phyloP scores from a whole-genome alignment of 2,113 vertebrate genomes.

The Dascyllus trimaculatus region DNA sequence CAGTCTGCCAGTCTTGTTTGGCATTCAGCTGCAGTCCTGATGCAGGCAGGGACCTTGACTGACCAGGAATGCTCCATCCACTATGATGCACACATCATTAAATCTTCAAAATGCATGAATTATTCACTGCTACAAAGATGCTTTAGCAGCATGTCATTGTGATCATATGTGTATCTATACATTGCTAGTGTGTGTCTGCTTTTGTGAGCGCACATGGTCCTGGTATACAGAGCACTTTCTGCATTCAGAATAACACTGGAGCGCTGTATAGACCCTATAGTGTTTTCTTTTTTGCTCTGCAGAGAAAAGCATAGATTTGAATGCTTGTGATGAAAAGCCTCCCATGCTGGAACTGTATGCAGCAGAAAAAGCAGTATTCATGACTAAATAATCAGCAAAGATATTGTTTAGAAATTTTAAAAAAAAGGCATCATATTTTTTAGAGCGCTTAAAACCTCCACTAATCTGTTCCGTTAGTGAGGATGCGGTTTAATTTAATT shows the following conservation, averaged over 20 bases:
- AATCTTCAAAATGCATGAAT: conserved; percentile 79
- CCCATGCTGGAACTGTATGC: background rate
- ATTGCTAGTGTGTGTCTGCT: background rate
- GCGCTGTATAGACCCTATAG: background rate
- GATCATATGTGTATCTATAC: conserved; percentile 14
- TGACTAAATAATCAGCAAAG: background rate
- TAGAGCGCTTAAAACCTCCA: background rate
- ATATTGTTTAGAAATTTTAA: no score
- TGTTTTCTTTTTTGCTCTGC: background rate
- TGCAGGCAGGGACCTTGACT: conserved; percentile 68
- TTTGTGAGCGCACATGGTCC: background rate
- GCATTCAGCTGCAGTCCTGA: conserved; percentile 67
- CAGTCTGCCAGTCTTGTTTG: conserved; percentile 55
- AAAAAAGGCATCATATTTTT: no score
- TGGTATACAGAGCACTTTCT: background rate
- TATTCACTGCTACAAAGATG: conserved; percentile 74
- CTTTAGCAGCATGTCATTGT: conserved; percentile 43
- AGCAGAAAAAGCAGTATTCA: background rate
- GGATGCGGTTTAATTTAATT: background rate
- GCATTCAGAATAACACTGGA: conserved; percentile 13
- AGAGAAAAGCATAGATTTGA: conserved; percentile 11
- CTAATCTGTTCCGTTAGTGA: background rate
- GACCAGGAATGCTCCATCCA: conserved; percentile 64
- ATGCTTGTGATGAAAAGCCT: background rate
- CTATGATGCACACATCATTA: conserved; percentile 75